These are phyloP conservation scores for Oryctolagus cuniculus DNA, from an alignment of 2,113 vertebrate genomes.

Conservation along the genomic window mOryCun1.1 NC_091447.1:32989501-32990000, in stretches of 20 bases:
- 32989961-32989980: background rate
- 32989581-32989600: background rate
- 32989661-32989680: background rate
- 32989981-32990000: background rate
- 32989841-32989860: background rate
- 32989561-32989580: background rate
- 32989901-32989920: background rate
- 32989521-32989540: no score
- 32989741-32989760: background rate
- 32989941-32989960: background rate
- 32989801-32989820: background rate
- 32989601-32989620: background rate
- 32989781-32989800: background rate
- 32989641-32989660: background rate
- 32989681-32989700: background rate
- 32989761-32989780: background rate
- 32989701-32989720: constrained; percentile 36
- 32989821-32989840: background rate
- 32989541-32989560: no score
- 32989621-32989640: background rate
- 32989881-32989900: background rate
- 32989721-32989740: background rate
- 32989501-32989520: no score
- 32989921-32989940: background rate
- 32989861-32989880: background rate